Conservation (phyloP, 2,797 vertebrate species). For the Pogonophryne albipinna region DNA sequence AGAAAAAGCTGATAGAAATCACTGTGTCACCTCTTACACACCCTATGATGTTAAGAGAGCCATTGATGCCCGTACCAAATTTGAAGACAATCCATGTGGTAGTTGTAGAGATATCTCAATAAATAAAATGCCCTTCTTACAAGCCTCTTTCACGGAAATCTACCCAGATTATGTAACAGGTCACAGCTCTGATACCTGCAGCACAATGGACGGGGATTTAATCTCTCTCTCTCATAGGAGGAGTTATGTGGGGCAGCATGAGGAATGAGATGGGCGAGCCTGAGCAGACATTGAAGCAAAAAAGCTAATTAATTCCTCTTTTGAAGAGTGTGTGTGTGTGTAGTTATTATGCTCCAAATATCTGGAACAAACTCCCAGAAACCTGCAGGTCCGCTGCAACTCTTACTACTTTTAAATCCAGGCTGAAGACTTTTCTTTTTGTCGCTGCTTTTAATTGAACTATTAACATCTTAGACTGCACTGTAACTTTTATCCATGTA, state of each 20-base stretch:
- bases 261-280: conserved; percentile 15
- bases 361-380: no score
- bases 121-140: not conserved
- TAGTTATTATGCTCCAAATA: no score
- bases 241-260: conserved; percentile 11
- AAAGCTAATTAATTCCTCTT: conserved; percentile 36
- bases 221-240: conserved; percentile 20
- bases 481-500: no score
- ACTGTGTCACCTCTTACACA: conserved; percentile 12
- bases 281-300: not conserved
- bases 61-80: not conserved
- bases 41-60: not conserved
- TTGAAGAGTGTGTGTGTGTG: not conserved
- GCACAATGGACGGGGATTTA: conserved; percentile 35
- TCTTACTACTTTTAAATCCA: no score
- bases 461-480: no score
- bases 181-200: conserved; percentile 23
- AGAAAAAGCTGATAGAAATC: conserved; percentile 31
- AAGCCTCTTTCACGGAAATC: conserved; percentile 6
- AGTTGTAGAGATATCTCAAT: not conserved
- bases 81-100: not conserved
- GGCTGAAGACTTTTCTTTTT: no score
- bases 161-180: conserved; percentile 37
- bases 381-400: no score
- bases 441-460: no score